Base-by-base conservation (phyloP, 2,888 invertebrate genomes). In the Eumacrocentrus americanus region DNA sequence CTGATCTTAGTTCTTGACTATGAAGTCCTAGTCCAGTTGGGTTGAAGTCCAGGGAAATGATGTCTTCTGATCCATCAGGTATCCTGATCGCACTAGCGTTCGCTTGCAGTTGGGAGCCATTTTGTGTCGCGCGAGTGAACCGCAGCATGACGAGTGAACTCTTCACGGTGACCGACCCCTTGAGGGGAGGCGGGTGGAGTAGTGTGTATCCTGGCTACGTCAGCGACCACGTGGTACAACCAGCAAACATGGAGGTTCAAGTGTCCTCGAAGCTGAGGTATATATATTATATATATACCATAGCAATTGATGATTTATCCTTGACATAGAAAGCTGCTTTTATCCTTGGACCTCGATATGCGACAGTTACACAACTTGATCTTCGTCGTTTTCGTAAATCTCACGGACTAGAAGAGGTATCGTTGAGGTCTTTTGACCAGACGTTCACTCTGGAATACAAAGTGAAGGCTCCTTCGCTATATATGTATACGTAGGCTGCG, bases 401-500 rank as follows among this genome's bases (percentile, higher is more conserved):
- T n/a, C n/a, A n/a, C n/a, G n/a, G n/a, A n/a, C 29, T 29, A 9
- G 29, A 29, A 38, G 34, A 38, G 35, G 23, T 52, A 37, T 20
- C 67, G 71, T 72, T 71, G n/a, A n/a, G 74, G 72, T 70, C 72
- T 73, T 70, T 70, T 67, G 67, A 68, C 67, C 52, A 20, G 14
- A 67, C 66, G 70, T 60, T 65, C 66, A 68, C 58, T 61, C 61
- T 63, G 63, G 78, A 79, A 79, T 79, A 79, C 75, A 72, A 79
- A 79, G 74, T 59, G 14, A 48, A 42, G 44, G 18, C 40, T 34
- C 34, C 12, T 46, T 25, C 37, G 20, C 12, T 76, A 70, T n/a
- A n/a, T 71, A 63, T 61, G 66, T 55, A 68, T 70, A 62, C 62
- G 68, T 58, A 68, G 68, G 67, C 70, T 70, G 70, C 72, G 73